Conservation (phyloP, 2,797 vertebrate genomes). For the Pseudochaenichthys georgianus region DNA sequence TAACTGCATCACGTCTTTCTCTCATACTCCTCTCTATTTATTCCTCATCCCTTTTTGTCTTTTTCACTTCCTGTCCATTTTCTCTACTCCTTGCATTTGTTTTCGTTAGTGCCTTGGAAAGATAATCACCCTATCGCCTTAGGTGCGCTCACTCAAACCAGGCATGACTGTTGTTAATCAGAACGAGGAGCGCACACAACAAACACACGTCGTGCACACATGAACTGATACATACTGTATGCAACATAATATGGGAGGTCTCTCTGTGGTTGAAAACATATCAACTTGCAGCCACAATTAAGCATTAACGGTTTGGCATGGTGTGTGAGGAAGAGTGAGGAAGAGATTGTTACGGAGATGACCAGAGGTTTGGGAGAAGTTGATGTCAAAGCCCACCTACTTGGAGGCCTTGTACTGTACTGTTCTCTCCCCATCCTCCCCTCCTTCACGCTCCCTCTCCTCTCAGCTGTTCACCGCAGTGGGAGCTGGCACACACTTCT, state of each 20-base stretch:
- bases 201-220: conserved; percentile 14
- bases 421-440: conserved; percentile 28
- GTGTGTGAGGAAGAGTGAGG: conserved; percentile 44
- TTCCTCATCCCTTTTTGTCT: conserved; percentile 9
- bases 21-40: neutral
- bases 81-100: conserved; percentile 25
- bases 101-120: conserved; percentile 43
- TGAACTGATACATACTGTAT: conserved; percentile 6
- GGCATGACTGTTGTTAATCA: conserved; percentile 70
- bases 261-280: conserved; percentile 69
- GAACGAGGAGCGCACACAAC: conserved; percentile 53
- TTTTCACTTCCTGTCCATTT: conserved; percentile 21
- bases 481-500: conserved; percentile 67
- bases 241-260: conserved; percentile 72
- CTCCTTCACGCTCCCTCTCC: conserved; percentile 32
- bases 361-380: conserved; percentile 43
- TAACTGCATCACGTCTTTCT: conserved; percentile 5
- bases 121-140: conserved; percentile 71
- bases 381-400: conserved; percentile 65
- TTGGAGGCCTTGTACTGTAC: conserved; percentile 44
- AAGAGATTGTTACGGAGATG: conserved; percentile 49
- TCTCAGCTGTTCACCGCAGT: conserved; percentile 66
- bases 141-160: conserved; percentile 68
- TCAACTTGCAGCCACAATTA: conserved; percentile 67
- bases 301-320: conserved; percentile 66